Conservation (phyloP, 23 tunicate genomes). For the Halocynthia roretzi region DNA sequence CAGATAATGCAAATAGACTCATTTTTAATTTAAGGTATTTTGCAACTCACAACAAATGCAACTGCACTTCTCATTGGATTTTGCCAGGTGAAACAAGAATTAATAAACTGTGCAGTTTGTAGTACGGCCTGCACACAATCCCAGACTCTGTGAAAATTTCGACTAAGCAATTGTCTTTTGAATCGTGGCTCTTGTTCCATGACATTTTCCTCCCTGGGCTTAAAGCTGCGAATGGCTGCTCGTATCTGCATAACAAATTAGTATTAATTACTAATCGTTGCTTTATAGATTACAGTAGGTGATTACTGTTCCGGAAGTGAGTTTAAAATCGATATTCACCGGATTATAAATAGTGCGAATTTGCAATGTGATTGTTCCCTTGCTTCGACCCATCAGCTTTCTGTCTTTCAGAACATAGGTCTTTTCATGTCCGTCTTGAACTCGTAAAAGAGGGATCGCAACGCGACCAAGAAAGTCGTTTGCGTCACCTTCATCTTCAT, state of each 20-base stretch:
- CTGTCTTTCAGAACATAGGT: constrained; percentile 64
- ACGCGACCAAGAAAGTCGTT: constrained; percentile 71
- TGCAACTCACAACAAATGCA: constrained; percentile 44
- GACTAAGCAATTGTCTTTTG: constrained; percentile 37
- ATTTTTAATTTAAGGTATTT: background rate
- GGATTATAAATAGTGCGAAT: constrained; percentile 72
- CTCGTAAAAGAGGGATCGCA: constrained; percentile 53
- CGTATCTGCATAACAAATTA: constrained; percentile 31
- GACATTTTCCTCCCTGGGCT: constrained; percentile 67
- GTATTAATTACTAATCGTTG: no score
- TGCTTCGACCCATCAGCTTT: constrained; percentile 46
- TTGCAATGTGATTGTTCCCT: constrained; percentile 76
- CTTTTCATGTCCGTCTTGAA: constrained; percentile 40
- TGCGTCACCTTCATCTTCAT: constrained; percentile 44
- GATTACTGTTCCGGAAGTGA: no score
- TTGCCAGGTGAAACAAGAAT: constrained; percentile 88
- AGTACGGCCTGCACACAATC: constrained; percentile 55
- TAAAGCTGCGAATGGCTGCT: constrained; percentile 75
- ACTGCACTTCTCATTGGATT: constrained; percentile 36
- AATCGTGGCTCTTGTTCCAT: constrained; percentile 70
- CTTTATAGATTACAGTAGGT: no score
- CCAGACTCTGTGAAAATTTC: constrained; percentile 81
- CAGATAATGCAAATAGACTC: background rate
- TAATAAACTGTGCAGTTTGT: constrained; percentile 56
- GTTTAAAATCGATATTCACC: constrained; percentile 24